Evolutionary conservation across 2,888 invertebrate genomes (phyloP), one percentile per base, ranked within the genome.

Genomic region (Hemicrepidius hirtus): DNA sequence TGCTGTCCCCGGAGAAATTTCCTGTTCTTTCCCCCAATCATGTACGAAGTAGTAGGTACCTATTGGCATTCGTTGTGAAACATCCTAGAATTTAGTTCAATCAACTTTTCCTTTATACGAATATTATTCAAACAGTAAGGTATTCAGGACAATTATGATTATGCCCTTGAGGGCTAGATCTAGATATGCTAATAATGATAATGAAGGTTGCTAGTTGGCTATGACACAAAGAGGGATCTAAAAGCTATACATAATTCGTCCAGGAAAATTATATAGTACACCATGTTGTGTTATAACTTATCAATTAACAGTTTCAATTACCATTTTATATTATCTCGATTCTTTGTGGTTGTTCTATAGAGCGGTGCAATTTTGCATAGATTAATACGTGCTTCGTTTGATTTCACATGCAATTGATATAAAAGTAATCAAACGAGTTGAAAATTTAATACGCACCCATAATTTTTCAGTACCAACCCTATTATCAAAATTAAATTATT

Each of bases 181-280:
- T n/a, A 53, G 53, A 53, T 53, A 53, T 53, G 53, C 53, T 53
- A 53, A 53, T 53, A 53, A 28, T 53, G 24, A 32, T 53, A 53
- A 53, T 53, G 24, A 53, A 53, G 53, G 53, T 53, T n/a, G 24
- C 20, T 53, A 21, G 28, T 10, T 53, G 21, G 13, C 3, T 32
- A 32, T 13, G 7, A 32, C 4, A 53, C 53, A 21, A 28, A 13
- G 5, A 32, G 28, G 13, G 28, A n/a, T n/a, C 13, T 6, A 53
- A 53, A 28, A 32, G 7, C 24, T 24, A 32, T 13, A 24, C 24
- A 53, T 28, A 32, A 53, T 32, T 53, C 13, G 28, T 21, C 16
- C 5, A 1, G 7, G 13, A 16, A 28, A 28, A 44, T 44, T 1
- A 1, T 18, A 9, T 9, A 18, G n/a, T 10, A 6, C 13, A 12